These are phyloP conservation scores for Oceanodroma leucorhoa DNA, from an alignment of 2,797 vertebrate genomes.

Conservation along the genomic window DNA sequence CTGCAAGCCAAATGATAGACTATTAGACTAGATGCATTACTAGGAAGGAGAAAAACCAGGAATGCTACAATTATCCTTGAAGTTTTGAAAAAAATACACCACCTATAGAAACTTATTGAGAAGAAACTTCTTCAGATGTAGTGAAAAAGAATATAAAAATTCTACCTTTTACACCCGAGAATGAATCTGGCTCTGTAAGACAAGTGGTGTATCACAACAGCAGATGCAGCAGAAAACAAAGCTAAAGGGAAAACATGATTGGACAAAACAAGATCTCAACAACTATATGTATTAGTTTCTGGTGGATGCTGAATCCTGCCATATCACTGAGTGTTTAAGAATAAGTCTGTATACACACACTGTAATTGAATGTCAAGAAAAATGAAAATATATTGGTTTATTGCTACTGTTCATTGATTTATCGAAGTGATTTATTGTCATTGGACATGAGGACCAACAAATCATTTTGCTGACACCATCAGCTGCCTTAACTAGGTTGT, in stretches of 20 bases:
- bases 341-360: constrained; percentile 73
- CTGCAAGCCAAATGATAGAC: not conserved
- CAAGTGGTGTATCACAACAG: not conserved
- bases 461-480: constrained; percentile 82
- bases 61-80: not conserved
- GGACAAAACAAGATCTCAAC: not conserved
- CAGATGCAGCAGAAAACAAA: constrained; percentile 14
- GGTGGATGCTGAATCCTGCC: constrained; percentile 48
- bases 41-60: not conserved
- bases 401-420: constrained; percentile 83
- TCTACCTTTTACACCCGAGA: not conserved
- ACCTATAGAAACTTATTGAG: not conserved
- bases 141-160: not conserved
- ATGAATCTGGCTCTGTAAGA: not conserved
- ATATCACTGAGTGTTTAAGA: constrained; percentile 72
- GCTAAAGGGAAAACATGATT: not conserved
- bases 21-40: not conserved
- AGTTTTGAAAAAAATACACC: not conserved
- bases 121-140: not conserved
- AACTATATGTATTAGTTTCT: constrained; percentile 35
- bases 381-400: constrained; percentile 84
- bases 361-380: constrained; percentile 83
- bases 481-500: constrained; percentile 84
- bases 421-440: constrained; percentile 79
- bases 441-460: constrained; percentile 75